Evolutionary conservation across 2,113 vertebrate species (phyloP).

Genomic region (Macroglossus sobrinus): DNA sequence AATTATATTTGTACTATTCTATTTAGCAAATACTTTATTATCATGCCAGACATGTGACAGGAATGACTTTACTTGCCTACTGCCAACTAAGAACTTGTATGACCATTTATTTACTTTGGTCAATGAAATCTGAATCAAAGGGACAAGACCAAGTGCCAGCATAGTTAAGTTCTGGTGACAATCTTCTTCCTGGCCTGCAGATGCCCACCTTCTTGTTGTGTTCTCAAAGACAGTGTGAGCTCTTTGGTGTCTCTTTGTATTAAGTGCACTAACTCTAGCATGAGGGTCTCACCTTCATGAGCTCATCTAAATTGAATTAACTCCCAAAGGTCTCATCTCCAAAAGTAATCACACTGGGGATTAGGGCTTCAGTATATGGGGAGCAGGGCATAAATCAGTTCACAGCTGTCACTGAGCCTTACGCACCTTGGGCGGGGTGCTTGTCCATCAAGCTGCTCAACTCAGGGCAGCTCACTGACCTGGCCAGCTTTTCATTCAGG

Average conservation of each 20-base stretch:
- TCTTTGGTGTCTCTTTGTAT: not conserved
- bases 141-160: not conserved
- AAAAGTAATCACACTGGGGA: not conserved
- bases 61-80: not conserved
- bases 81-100: not conserved
- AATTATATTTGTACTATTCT: not conserved
- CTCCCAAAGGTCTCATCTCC: not conserved
- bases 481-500: not conserved
- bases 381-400: not conserved
- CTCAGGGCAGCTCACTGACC: not conserved
- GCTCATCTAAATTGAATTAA: not conserved
- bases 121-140: not conserved
- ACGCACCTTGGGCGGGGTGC: accelerated
- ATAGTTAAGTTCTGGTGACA: not conserved
- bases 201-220: not conserved
- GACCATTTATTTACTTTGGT: not conserved
- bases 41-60: not conserved
- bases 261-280: not conserved
- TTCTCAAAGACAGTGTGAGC: not conserved
- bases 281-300: not conserved
- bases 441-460: not conserved
- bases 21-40: not conserved
- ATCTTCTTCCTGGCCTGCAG: not conserved
- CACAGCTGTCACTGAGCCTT: not conserved
- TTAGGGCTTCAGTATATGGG: not conserved